Evolutionary conservation across 2,888 invertebrate species (phyloP).

Genomic region (Erebia palarica): DNA sequence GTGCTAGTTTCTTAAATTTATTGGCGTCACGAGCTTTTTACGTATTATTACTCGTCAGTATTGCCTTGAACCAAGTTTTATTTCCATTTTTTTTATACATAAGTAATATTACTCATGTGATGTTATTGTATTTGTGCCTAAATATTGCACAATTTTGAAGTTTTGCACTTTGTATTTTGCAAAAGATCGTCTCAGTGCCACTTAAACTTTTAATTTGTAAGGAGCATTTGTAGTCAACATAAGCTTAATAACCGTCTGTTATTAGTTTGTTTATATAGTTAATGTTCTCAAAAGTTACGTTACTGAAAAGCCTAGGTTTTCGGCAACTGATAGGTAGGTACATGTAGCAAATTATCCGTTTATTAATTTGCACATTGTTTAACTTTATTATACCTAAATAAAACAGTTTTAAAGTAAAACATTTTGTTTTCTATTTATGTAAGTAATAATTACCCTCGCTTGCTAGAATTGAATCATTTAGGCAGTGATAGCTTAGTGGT

Average conservation of each 20-base stretch:
- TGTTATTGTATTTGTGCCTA: slow-evolving; percentile 58
- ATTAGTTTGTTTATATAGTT: slow-evolving; percentile 50
- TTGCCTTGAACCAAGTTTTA: slow-evolving; percentile 33
- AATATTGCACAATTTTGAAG: slow-evolving; percentile 63
- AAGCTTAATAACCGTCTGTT: slow-evolving; percentile 58
- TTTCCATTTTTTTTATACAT: slow-evolving; percentile 28
- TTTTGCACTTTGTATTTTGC: slow-evolving; percentile 44
- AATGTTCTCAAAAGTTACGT: slow-evolving; percentile 54
- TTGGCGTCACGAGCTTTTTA: slow-evolving; percentile 45
- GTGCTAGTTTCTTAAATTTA: slow-evolving; percentile 51
- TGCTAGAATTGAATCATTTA: too few species aligned
- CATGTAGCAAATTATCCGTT: slow-evolving; percentile 41
- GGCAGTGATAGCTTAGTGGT: too few species aligned
- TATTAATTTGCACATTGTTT: slow-evolving; percentile 76
- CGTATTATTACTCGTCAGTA: slow-evolving; percentile 40
- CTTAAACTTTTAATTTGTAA: slow-evolving; percentile 56
- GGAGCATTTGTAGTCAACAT: slow-evolving; percentile 71
- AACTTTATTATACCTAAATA: slow-evolving; percentile 72
- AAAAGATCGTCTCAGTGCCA: slow-evolving; percentile 60
- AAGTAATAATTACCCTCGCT: too few species aligned
- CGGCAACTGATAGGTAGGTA: slow-evolving; percentile 46
- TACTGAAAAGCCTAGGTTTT: slow-evolving; percentile 41
- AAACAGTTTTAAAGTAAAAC: slow-evolving; percentile 60
- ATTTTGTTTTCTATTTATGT: slow-evolving; percentile 37
- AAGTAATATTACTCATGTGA: slow-evolving; percentile 23